Evolutionary conservation across 2,113 vertebrate species (phyloP), one percentile per base, ranked within the genome.

Genomic region (Xerus inauris): DNA sequence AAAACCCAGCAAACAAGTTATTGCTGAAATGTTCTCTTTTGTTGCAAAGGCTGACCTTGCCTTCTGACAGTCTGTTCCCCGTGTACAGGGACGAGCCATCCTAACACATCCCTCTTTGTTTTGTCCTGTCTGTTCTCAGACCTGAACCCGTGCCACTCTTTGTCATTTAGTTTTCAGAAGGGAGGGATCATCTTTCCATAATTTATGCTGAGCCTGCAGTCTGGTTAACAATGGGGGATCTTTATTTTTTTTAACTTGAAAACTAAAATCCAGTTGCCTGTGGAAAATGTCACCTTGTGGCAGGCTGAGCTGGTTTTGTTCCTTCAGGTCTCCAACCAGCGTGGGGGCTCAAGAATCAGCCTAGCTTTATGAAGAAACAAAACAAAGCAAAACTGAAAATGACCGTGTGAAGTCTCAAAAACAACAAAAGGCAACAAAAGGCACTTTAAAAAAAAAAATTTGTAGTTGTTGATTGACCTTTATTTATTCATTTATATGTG

Each of bases 11-110:
- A 77, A 57, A 32, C 38, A 0, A 24, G 6, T 40, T 19, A 6
- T 1, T 17, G 69, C 40, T 16, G 26, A 22, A 87, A 75, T 5
- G 35, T 35, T 65, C 45, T 54, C 45, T 76, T 79, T 65, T 85
- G 85, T 86, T 77, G 89, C 71, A 47, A 38, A 72, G 77, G 19
- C 4, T 85, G 89, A 95, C 72, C 89, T 96, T 88, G 89, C 13
- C 94, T 59, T 62, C 49, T 69, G 14, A 11, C 5, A 45, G 30
- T 22, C 28, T n/a, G 5, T 73, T 22, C 81, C 64, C 17, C 0
- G 0, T 51, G 40, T 14, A 38, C 7, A 26, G 49, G 26, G 22
- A 45, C 2, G 13, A 38, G 62, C 22, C 3, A 0, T 1, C 30
- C 47, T 3, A 9, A 67, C 87, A 62, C 45, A 51, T 3, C 20